Evolutionary conservation across 2,888 invertebrate genomes (phyloP).

Genomic region (Eumacrocentrus americanus): DNA sequence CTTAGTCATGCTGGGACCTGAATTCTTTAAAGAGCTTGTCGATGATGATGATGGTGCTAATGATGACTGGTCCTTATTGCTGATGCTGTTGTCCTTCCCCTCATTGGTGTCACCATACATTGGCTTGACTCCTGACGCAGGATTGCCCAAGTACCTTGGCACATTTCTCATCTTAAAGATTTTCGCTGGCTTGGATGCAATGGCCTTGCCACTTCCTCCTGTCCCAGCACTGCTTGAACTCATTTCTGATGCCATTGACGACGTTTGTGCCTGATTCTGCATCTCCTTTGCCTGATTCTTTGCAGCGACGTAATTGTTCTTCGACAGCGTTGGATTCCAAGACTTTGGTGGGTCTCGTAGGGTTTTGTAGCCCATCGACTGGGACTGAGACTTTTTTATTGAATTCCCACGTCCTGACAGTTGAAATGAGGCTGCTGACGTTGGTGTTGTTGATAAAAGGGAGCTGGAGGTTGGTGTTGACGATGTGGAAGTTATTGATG

Average conservation of each 20-base stretch:
- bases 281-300: conserved; percentile 56
- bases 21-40: conserved; percentile 34
- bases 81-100: conserved; percentile 44
- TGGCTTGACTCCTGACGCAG: conserved; percentile 68
- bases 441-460: conserved; percentile 38
- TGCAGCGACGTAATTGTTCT: conserved; percentile 59
- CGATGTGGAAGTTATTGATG: neutral
- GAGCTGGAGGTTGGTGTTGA: conserved; percentile 8
- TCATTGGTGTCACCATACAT: conserved; percentile 65
- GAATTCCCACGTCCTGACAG: conserved; percentile 11
- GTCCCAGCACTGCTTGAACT: conserved; percentile 31
- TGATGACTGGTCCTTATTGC: conserved; percentile 35
- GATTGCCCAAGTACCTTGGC: conserved; percentile 60
- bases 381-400: conserved; percentile 42
- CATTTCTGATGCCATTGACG: conserved; percentile 26
- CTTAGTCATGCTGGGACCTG: conserved; percentile 60
- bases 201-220: conserved; percentile 43
- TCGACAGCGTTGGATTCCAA: conserved; percentile 68
- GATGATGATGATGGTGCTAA: conserved; percentile 25
- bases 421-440: neutral
- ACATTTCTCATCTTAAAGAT: conserved; percentile 67
- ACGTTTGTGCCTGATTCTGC: conserved; percentile 35
- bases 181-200: conserved; percentile 63
- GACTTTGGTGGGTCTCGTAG: conserved; percentile 67
- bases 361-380: conserved; percentile 66